Evolutionary conservation across 2,888 invertebrate species (phyloP), one percentile per base, ranked within the genome.

Genomic region (Plagodis dolabraria): DNA sequence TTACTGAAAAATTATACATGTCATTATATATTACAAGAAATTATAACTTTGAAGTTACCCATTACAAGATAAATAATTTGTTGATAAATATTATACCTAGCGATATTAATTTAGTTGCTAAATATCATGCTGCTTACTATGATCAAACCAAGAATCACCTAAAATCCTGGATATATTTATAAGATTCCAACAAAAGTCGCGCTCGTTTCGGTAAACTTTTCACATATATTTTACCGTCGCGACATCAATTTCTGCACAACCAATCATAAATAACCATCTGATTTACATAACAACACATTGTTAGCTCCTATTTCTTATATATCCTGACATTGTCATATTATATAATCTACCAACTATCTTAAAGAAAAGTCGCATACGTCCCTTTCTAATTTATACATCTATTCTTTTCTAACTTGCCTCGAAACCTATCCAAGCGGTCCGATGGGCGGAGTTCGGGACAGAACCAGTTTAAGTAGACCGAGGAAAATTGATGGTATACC

Each of bases 221-320:
- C 78, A 75, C 84, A 85, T 89, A 87, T 83, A 40, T 40, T 40
- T 78, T 86, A 80, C 76, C 67, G 67, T 70, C 66, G 75, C 77
- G 83, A 82, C 83, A 83, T 82, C 83, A 86, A 89, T 90, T 88
- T 86, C 82, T 76, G 75, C 70, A 74, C 75, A 77, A 49, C 56
- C 56, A 53, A 79, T 82, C 81, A 82, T 91, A 91, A 91, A 90
- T 91, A 92, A 85, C 84, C 70, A 65, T 77, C 86, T 86, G 80
- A 90, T 91, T 89, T 90, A 89, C 91, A 90, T 91, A 89, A 82
- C 77, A 77, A 81, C 80, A 83, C 84, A 85, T 86, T 86, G 87
- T 86, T 83, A 83, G 76, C 79, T 71, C 72, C 74, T 79, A 78
- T 74, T 81, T 80, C 77, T 79, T 89, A 88, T 89, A 79, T 89